Conservation (phyloP, 2,797 vertebrate species). For the Alosa sapidissima region DNA sequence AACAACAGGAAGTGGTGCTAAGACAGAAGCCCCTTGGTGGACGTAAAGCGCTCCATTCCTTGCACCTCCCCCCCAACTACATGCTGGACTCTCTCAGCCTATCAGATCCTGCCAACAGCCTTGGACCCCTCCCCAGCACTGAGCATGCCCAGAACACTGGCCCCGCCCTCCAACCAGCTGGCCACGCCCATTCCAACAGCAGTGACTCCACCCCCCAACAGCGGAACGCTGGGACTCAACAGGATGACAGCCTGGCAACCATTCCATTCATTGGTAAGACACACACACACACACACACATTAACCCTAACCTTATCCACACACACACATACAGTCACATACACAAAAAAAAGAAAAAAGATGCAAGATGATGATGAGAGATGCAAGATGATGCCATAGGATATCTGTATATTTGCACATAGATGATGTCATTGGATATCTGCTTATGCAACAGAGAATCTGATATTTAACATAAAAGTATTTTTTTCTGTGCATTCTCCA, state of each 20-base stretch:
- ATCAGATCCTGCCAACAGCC: neutral
- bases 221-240: constrained; percentile 77
- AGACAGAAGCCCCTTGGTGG: constrained; percentile 92
- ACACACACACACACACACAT: constrained; percentile 51
- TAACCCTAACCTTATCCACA: constrained; percentile 15
- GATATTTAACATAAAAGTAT: no score
- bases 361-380: no score
- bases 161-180: neutral
- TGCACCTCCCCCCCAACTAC: constrained; percentile 81
- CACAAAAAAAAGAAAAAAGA: neutral
- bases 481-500: no score
- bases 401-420: no score
- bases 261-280: constrained; percentile 96
- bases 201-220: constrained; percentile 57
- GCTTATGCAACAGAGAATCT: no score
- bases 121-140: neutral
- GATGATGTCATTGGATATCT: no score
- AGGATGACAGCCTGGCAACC: constrained; percentile 92
- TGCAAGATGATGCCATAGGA: neutral
- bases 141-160: neutral
- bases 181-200: neutral
- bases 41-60: constrained; percentile 75
- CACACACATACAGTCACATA: neutral
- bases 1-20: constrained; percentile 82
- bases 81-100: neutral